Evolutionary conservation across 1,140 invertebrate genomes (phyloP).

Genomic region (Dendrolimus punctatus): DNA sequence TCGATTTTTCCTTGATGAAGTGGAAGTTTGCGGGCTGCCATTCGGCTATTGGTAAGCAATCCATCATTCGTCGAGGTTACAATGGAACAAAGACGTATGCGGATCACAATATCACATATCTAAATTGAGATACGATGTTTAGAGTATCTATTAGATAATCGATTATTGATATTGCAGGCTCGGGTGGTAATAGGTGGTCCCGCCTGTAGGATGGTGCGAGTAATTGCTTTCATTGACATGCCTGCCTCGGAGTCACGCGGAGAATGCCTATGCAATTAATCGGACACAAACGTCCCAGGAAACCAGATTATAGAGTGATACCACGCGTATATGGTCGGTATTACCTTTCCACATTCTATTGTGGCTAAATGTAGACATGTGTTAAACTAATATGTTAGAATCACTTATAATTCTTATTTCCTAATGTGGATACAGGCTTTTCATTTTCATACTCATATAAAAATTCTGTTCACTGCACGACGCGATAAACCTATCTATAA

Average conservation of each 20-base stretch:
- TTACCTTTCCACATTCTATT: conserved; percentile 2
- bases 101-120: conserved; percentile 16
- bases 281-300: conserved; percentile 45
- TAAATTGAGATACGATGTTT: conserved; percentile 21
- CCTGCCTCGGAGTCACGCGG: conserved; percentile 35
- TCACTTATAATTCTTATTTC: too few species aligned
- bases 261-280: conserved; percentile 61
- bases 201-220: conserved; percentile 34
- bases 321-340: conserved; percentile 6
- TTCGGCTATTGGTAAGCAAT: conserved; percentile 48
- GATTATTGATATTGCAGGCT: conserved; percentile 33
- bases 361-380: too few species aligned
- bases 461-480: too few species aligned
- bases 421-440: too few species aligned
- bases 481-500: too few species aligned
- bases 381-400: too few species aligned
- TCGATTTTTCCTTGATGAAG: conserved; percentile 34
- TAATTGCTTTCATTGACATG: conserved; percentile 66
- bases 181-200: conserved; percentile 17
- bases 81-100: conserved; percentile 43
- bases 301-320: conserved; percentile 35
- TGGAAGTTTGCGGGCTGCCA: conserved; percentile 51
- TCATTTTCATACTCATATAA: too few species aligned
- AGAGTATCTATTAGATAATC: conserved; percentile 23
- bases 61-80: conserved; percentile 52